phyloP scores from a whole-genome alignment of 2,888 invertebrate species.

The Dysmachus trigonus region DNA sequence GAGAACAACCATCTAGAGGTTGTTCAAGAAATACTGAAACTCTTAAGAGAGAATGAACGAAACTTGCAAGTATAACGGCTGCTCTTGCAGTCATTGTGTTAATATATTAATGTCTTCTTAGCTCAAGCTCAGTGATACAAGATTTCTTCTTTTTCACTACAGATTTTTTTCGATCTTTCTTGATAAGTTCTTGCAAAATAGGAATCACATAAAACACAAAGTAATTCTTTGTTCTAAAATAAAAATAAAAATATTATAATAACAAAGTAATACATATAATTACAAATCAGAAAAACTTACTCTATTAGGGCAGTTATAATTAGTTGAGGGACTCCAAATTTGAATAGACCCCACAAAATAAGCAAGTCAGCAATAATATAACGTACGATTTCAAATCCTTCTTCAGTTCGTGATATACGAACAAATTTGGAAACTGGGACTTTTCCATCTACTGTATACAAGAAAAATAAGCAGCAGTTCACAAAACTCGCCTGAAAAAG shows the following conservation, averaged over 20 bases:
- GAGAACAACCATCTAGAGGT: constrained; percentile 30
- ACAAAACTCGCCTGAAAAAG: constrained; percentile 39
- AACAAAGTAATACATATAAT: no score
- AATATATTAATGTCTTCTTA: not conserved
- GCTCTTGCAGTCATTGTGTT: constrained; percentile 39
- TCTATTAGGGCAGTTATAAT: not conserved
- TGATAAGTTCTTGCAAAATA: not conserved
- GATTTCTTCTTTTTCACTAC: not conserved
- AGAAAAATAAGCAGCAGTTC: constrained; percentile 17
- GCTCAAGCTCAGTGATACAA: not conserved
- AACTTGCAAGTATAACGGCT: constrained; percentile 3
- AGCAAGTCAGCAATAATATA: not conserved
- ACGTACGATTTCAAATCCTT: constrained; percentile 43
- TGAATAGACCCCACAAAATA: not conserved
- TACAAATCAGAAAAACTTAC: not conserved
- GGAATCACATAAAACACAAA: not conserved
- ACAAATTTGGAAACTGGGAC: constrained; percentile 41
- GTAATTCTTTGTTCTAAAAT: not conserved
- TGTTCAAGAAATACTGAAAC: constrained; percentile 43
- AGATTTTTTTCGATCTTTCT: not conserved
- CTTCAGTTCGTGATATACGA: constrained; percentile 37
- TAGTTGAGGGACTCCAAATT: not conserved
- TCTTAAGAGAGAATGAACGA: not conserved
- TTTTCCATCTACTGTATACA: constrained; percentile 41
- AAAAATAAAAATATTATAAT: not conserved